A percentile compares a stretch with the other conserved stretches of the same genome.
Conservation (phyloP, 2,113 vertebrate genomes). For the Corythaixoides concolor region DNA sequence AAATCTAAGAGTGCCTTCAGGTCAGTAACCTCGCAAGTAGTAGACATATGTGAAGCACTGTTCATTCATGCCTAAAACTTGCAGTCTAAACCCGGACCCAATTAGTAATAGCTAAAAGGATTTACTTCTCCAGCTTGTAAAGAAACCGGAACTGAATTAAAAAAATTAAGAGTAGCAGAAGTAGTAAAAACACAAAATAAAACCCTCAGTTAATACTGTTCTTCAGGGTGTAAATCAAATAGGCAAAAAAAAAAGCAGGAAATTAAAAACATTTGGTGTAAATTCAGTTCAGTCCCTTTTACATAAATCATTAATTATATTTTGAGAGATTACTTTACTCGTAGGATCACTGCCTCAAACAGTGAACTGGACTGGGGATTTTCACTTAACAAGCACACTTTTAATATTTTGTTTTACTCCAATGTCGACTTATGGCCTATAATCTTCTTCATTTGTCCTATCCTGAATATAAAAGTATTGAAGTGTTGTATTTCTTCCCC, state of each 20-base stretch:
- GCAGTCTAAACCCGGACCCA: conserved; percentile 25
- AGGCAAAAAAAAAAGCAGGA: neutral
- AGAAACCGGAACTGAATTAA: neutral
- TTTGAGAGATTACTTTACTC: neutral
- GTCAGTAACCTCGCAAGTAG: conserved; percentile 29
- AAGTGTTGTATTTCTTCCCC: neutral
- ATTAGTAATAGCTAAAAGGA: conserved; percentile 46
- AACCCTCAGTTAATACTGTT: neutral
- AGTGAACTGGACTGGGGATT: neutral
- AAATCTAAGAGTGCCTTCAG: conserved; percentile 55
- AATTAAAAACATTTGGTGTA: conserved; percentile 31
- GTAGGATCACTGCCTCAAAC: neutral
- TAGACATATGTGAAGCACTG: conserved; percentile 31
- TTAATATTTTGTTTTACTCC: neutral
- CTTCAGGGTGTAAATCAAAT: conserved; percentile 1
- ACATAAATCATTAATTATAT: neutral
- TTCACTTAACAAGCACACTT: neutral
- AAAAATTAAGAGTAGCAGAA: conserved; percentile 22
- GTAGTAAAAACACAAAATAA: conserved; percentile 27
- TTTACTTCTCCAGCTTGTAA: conserved; percentile 45
- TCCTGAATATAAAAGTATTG: neutral
- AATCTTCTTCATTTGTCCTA: neutral
- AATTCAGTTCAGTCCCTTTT: neutral
- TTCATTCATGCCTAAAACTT: conserved; percentile 50
- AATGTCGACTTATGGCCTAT: neutral